Evolutionary conservation across 2,888 invertebrate species (phyloP).

Genomic region (Diploptera punctata): DNA sequence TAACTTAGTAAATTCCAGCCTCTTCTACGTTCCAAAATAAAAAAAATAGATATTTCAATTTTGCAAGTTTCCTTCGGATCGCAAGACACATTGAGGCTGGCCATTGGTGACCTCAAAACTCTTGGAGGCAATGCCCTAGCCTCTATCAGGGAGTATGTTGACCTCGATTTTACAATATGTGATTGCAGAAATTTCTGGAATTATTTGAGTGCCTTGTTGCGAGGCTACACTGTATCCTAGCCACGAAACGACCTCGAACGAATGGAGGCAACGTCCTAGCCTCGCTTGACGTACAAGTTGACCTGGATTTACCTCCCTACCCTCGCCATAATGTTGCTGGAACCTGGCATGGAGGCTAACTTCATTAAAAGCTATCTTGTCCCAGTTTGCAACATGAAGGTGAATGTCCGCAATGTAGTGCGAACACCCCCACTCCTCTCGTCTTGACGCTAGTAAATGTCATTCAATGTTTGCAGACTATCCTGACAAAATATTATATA

Average conservation of each 20-base stretch:
- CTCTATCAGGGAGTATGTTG: slow-evolving; percentile 53
- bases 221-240: slow-evolving; percentile 45
- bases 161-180: slow-evolving; percentile 53
- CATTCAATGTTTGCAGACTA: slow-evolving; percentile 25
- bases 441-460: neutral
- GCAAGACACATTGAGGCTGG: slow-evolving; percentile 8
- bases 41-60: neutral
- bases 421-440: slow-evolving; percentile 24
- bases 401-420: slow-evolving; percentile 49
- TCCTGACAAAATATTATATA: too few relatives aligned
- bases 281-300: slow-evolving; percentile 32
- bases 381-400: slow-evolving; percentile 49
- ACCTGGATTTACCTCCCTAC: slow-evolving; percentile 31
- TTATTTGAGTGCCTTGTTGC: slow-evolving; percentile 3
- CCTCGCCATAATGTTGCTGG: slow-evolving; percentile 18
- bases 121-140: slow-evolving; percentile 57
- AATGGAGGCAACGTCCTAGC: slow-evolving; percentile 43
- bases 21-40: too few relatives aligned
- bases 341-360: slow-evolving; percentile 33
- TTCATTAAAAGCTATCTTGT: slow-evolving; percentile 36
- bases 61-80: neutral
- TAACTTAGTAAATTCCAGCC: too few relatives aligned
- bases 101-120: slow-evolving; percentile 55
- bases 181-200: neutral
- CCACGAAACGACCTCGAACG: slow-evolving; percentile 51